Evolutionary conservation across 2,888 invertebrate genomes (phyloP).

Genomic region (Netelia melanura): DNA sequence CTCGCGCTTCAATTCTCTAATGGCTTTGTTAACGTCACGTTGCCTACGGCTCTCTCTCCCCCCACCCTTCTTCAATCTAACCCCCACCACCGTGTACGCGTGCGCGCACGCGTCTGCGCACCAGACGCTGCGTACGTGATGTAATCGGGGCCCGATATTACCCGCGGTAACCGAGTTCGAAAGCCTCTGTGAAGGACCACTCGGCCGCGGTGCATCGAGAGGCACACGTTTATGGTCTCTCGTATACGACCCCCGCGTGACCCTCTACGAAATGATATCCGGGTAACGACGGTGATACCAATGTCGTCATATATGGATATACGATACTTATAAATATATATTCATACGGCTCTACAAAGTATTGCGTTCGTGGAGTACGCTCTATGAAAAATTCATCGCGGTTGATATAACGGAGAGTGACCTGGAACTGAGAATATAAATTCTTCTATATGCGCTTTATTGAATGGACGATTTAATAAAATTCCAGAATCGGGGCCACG

Average conservation of each 20-base stretch:
- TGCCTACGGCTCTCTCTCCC: slow-evolving; percentile 58
- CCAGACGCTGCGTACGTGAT: slow-evolving; percentile 69
- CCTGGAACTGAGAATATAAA: no score
- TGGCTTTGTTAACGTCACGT: slow-evolving; percentile 74
- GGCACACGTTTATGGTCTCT: neutral
- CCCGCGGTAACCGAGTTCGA: slow-evolving; percentile 69
- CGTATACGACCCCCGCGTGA: slow-evolving; percentile 10
- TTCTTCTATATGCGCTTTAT: no score
- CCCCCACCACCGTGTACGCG: slow-evolving; percentile 18
- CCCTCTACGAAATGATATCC: slow-evolving; percentile 9
- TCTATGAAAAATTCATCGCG: no score
- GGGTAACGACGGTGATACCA: slow-evolving; percentile 1
- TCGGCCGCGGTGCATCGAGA: slow-evolving; percentile 44
- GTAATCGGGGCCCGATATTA: slow-evolving; percentile 74
- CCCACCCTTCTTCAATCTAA: neutral
- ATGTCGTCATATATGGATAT: neutral
- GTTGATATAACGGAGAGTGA: no score
- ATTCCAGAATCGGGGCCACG: no score
- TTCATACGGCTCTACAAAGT: no score
- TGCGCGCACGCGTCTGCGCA: slow-evolving; percentile 19
- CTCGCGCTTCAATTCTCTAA: slow-evolving; percentile 75
- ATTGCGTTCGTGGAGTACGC: no score
- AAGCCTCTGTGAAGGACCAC: slow-evolving; percentile 69
- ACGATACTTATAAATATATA: neutral
- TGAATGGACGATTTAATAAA: no score